A percentile compares a stretch with the other conserved stretches of the same genome.
phyloP scores from a whole-genome alignment of 2,888 invertebrate genomes.

The Ectemnius continuus region DNA sequence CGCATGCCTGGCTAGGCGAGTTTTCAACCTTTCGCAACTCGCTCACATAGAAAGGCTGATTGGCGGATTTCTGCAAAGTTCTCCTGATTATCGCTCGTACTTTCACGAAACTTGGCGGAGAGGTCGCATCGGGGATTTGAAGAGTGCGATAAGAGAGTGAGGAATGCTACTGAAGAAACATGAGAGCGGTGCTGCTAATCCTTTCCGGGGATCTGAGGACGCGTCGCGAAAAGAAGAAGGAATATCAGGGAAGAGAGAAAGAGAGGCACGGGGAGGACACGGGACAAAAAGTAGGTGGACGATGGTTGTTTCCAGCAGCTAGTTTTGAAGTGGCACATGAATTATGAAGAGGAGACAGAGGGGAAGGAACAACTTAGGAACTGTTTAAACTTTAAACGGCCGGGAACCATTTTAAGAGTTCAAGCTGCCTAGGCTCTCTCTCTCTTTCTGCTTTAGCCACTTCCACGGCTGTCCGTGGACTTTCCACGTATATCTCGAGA shows the following conservation, averaged over 20 bases:
- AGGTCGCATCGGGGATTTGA: too few species aligned
- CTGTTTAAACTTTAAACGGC: conserved; percentile 65
- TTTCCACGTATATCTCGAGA: conserved; percentile 49
- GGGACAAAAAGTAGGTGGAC: conserved; percentile 23
- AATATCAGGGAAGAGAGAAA: background rate
- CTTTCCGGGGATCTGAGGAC: background rate
- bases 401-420: conserved; percentile 65
- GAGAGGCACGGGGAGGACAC: background rate
- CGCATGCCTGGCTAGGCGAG: background rate
- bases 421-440: conserved; percentile 45
- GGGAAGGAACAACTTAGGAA: conserved; percentile 61
- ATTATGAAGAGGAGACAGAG: conserved; percentile 60
- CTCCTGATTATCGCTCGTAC: background rate
- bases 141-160: too few species aligned
- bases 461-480: conserved; percentile 46
- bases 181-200: conserved; percentile 1
- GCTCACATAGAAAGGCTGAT: too few species aligned
- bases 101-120: background rate
- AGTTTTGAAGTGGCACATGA: conserved; percentile 55
- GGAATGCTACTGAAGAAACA: background rate
- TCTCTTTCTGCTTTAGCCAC: conserved; percentile 10
- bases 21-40: background rate
- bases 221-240: background rate
- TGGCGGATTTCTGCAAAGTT: background rate
- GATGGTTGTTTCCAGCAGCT: conserved; percentile 16